Percentiles rank a stretch among this genome's conserved stretches.
Conservation (phyloP, 2,113 vertebrate genomes). For the Tachysurus vachellii region DNA sequence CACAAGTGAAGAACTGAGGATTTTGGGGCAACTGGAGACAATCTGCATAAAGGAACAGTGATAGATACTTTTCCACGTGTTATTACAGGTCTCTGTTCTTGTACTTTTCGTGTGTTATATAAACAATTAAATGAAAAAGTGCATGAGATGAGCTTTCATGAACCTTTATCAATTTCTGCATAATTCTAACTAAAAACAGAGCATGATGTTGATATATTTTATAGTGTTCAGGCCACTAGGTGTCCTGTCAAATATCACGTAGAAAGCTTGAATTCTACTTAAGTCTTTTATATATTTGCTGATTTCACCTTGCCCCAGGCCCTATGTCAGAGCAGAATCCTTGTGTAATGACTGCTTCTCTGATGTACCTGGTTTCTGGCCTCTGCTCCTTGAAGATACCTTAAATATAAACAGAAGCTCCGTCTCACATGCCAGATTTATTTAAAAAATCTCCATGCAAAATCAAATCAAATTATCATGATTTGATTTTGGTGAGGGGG, state of each 20-base stretch:
- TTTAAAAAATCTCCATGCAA: background rate
- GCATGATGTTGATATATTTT: background rate
- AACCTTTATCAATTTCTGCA: background rate
- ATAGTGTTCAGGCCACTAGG: background rate
- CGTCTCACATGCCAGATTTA: background rate
- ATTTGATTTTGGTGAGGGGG: background rate
- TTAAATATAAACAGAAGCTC: constrained; percentile 22
- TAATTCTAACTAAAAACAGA: background rate
- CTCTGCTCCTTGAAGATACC: background rate
- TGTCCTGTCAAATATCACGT: background rate
- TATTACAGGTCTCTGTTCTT: background rate
- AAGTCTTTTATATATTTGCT: background rate
- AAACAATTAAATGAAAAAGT: constrained; percentile 7
- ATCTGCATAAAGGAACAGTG: background rate
- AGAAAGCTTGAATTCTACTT: background rate
- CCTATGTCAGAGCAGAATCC: background rate
- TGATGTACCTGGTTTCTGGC: background rate
- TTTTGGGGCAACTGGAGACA: background rate
- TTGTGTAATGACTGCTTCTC: background rate
- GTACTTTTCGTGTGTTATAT: background rate
- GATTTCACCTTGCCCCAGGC: background rate
- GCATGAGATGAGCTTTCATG: background rate
- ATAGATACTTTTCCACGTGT: background rate
- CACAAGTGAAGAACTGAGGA: background rate
- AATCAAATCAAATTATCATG: background rate